Evolutionary conservation across 2,797 vertebrate species (phyloP).

Genomic region (Mycteria americana): DNA sequence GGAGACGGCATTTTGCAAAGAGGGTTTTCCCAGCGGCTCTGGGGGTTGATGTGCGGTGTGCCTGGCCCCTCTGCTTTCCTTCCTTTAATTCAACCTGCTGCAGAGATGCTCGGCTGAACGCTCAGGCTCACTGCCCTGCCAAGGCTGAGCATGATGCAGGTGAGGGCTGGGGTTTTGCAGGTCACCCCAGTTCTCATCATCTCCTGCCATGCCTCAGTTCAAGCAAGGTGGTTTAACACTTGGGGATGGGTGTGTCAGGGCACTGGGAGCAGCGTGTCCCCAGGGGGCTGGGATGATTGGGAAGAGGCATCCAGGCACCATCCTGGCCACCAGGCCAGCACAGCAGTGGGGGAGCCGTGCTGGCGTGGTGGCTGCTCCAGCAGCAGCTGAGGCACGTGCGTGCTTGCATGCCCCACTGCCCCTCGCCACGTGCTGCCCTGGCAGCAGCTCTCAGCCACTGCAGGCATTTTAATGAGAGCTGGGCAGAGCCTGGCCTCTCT

Average conservation of each 20-base stretch:
- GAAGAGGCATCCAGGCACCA: background rate
- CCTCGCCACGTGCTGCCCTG: conserved; percentile 37
- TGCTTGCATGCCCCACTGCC: background rate
- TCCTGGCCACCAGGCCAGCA: background rate
- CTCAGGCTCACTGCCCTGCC: background rate
- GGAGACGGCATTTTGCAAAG: background rate
- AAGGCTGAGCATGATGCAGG: background rate
- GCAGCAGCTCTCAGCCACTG: background rate
- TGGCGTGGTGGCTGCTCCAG: background rate
- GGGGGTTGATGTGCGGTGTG: background rate
- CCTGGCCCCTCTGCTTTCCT: background rate
- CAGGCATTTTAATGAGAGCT: conserved; percentile 30
- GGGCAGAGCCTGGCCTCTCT: background rate
- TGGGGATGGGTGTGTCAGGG: no score
- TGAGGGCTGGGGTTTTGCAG: background rate
- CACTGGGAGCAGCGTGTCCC: background rate
- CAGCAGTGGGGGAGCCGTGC: background rate
- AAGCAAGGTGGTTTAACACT: background rate
- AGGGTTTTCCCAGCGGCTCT: background rate
- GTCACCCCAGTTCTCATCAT: background rate
- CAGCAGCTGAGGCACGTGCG: background rate
- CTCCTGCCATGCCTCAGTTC: background rate
- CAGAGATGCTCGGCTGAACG: rapidly evolving
- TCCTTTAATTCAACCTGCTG: background rate
- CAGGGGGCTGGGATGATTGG: background rate